Evolutionary conservation across 2,888 invertebrate species (phyloP).

Genomic region (Smittia aterrima): DNA sequence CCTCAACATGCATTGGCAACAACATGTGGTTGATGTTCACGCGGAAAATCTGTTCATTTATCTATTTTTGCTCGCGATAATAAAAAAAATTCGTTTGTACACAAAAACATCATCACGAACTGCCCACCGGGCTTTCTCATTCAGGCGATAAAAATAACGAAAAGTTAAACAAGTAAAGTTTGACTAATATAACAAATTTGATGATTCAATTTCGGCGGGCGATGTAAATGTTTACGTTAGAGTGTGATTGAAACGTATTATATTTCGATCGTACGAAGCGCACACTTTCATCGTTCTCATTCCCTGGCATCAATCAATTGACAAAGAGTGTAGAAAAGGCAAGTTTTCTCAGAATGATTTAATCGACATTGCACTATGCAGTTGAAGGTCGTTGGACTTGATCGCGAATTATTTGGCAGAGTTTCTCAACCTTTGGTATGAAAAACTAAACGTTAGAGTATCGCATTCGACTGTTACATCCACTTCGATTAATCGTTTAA

Average conservation of each 20-base stretch:
- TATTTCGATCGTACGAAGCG: neutral
- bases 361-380: neutral
- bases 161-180: conserved; percentile 5
- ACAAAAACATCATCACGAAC: neutral
- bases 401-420: neutral
- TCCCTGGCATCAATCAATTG: conserved; percentile 8
- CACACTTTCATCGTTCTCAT: neutral
- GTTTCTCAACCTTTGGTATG: too few species aligned
- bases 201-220: neutral
- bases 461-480: neutral
- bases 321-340: neutral
- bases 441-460: neutral
- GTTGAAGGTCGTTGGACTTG: conserved; percentile 2
- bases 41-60: neutral
- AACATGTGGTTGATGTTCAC: conserved; percentile 18
- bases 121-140: too few species aligned
- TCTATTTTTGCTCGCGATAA: neutral
- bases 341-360: neutral
- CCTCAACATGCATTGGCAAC: neutral
- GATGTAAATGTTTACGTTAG: neutral
- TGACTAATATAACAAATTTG: conserved; percentile 10
- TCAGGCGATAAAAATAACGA: conserved; percentile 4
- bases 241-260: neutral
- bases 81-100: neutral
- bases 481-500: neutral